Evolutionary conservation across 2,888 invertebrate species (phyloP), one percentile per base, ranked within the genome.

Genomic region (Aplocera efformata): DNA sequence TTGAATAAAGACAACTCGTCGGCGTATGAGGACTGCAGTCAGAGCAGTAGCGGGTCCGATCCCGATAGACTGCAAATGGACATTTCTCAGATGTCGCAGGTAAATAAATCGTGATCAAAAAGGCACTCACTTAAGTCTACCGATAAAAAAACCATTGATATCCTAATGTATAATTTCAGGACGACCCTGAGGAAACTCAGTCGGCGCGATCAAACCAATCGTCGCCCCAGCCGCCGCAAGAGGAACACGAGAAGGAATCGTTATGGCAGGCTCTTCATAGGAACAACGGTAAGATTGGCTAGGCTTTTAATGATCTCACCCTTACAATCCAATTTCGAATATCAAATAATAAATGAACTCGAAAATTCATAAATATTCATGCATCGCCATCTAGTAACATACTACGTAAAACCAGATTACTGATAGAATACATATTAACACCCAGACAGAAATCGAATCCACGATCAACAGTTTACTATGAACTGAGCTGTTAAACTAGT

Each of bases 51-150:
- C 67, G 92, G 92, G 53, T 93, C 94, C 0, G 94, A 94, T 80
- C 93, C 93, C 1, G 93, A 93, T 57, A 84, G 94, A 59, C 78
- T 94, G 58, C 93, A 94, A 63, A 93, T 94, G 76, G 93, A 93
- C 72, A 92, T 92, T 55, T 88, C 88, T 13, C 88, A 88, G 64
- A 79, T 86, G 76, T 85, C 86, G 56, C 88, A 88, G 84, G 86
- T 86, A 36, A 55, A 10, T 32, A n/a, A 27, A 28, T 27, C 21
- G 7, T 8, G 44, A 30, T 30, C 22, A n/a, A n/a, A n/a, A n/a
- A n/a, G n/a, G n/a, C n/a, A n/a, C n/a, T n/a, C n/a, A n/a, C n/a
- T n/a, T n/a, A n/a, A n/a, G n/a, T n/a, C n/a, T n/a, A n/a, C n/a
- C n/a, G n/a, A n/a, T n/a, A n/a, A n/a, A n/a, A n/a, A n/a, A n/a